A percentile compares a stretch with the other conserved stretches of the same genome.
Evolutionary conservation across 2,888 invertebrate species (phyloP).

Genomic region (Venusia cambrica): DNA sequence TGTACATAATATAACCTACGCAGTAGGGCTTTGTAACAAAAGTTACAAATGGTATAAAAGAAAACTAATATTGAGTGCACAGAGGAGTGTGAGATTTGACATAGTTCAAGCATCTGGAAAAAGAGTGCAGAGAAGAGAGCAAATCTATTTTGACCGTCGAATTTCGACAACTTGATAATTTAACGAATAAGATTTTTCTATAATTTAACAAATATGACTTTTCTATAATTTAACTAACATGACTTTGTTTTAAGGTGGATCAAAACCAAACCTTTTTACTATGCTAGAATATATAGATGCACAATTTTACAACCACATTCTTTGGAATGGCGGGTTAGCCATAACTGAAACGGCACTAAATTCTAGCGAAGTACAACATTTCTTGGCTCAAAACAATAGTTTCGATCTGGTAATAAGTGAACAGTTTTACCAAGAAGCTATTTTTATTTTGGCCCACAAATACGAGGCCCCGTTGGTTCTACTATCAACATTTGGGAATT

Average conservation of each 20-base stretch:
- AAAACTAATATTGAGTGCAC: too few species aligned
- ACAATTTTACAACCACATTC: slow-evolving; percentile 52
- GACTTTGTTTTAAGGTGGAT: slow-evolving; percentile 55
- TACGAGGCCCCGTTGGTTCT: slow-evolving; percentile 63
- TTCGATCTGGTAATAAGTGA: slow-evolving; percentile 74
- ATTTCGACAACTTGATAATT: too few species aligned
- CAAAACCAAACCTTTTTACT: slow-evolving; percentile 62
- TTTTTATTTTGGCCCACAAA: slow-evolving; percentile 65
- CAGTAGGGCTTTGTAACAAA: too few species aligned
- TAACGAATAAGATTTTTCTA: too few species aligned
- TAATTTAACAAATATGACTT: too few species aligned
- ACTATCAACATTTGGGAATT: slow-evolving; percentile 64
- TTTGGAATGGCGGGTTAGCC: slow-evolving; percentile 58
- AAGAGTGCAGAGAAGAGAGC: too few species aligned
- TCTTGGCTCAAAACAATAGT: slow-evolving; percentile 51
- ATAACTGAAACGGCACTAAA: slow-evolving; percentile 58
- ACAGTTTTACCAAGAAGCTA: slow-evolving; percentile 72
- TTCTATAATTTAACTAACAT: too few species aligned
- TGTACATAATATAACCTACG: too few species aligned
- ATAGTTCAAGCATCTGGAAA: too few species aligned
- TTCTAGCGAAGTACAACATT: slow-evolving; percentile 49
- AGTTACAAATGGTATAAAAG: too few species aligned
- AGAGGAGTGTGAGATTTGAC: too few species aligned
- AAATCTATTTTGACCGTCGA: too few species aligned
- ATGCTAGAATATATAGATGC: slow-evolving; percentile 60